Evolutionary conservation across 1,140 invertebrate species (phyloP).

Genomic region (Drosophila bocqueti): DNA sequence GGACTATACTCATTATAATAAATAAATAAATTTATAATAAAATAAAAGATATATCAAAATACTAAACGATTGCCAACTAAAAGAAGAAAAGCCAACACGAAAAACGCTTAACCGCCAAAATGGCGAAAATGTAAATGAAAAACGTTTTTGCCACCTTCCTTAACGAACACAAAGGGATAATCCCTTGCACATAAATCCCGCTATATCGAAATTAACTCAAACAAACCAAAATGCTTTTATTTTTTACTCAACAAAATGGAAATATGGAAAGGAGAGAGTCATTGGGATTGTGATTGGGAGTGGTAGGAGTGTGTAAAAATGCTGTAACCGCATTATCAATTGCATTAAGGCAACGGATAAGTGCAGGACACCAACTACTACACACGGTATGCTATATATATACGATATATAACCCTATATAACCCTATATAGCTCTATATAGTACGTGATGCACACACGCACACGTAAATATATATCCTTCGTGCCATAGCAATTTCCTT

Average conservation of each 20-base stretch:
- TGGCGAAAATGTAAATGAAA: not conserved
- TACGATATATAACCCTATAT: not conserved
- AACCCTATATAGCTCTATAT: not conserved
- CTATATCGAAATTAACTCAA: slow-evolving; percentile 36
- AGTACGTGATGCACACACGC: slow-evolving; percentile 11
- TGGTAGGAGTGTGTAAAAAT: slow-evolving; percentile 1
- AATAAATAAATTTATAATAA: not conserved
- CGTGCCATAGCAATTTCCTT: slow-evolving; percentile 34
- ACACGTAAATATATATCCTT: slow-evolving; percentile 64
- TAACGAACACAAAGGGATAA: slow-evolving; percentile 31
- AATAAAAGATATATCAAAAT: not conserved
- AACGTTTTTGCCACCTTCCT: slow-evolving; percentile 2
- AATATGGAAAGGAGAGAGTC: not conserved
- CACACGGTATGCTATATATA: not conserved
- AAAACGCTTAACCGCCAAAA: not conserved
- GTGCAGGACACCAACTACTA: slow-evolving; percentile 26
- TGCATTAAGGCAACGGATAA: slow-evolving; percentile 41
- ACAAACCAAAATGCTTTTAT: slow-evolving; percentile 25
- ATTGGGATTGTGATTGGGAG: not conserved
- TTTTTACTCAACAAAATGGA: slow-evolving; percentile 4
- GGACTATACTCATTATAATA: too few species aligned
- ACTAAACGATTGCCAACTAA: not conserved
- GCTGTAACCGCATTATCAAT: slow-evolving; percentile 48
- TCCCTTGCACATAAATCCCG: slow-evolving; percentile 26
- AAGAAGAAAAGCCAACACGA: not conserved